Percentiles rank a stretch among this genome's conserved stretches.
Evolutionary conservation across 2,888 invertebrate species (phyloP).

Genomic region (Drosophila histrio): DNA sequence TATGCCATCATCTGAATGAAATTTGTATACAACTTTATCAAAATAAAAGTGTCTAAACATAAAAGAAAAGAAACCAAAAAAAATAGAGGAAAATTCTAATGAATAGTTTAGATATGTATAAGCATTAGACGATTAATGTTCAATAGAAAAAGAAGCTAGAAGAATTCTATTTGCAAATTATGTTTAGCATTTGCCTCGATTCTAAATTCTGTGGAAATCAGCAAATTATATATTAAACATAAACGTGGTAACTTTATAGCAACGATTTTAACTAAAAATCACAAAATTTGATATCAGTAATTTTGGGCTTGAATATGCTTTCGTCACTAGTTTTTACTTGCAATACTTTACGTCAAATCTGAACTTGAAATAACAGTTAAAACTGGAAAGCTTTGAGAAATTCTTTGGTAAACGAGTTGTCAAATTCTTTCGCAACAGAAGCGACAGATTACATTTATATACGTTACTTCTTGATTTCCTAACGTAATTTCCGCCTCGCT

Average conservation of each 20-base stretch:
- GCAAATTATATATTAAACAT: too few species aligned
- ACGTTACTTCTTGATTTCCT: not conserved
- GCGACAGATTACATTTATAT: not conserved
- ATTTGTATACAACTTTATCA: conserved; percentile 8
- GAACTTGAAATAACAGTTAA: not conserved
- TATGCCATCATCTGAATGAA: conserved; percentile 12
- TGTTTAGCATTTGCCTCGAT: not conserved
- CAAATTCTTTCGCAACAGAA: not conserved
- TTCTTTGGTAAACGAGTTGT: not conserved
- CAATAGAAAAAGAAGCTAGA: not conserved
- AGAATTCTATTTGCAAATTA: not conserved
- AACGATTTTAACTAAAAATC: not conserved
- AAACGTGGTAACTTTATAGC: too few species aligned
- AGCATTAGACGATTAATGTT: not conserved
- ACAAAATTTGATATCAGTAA: not conserved
- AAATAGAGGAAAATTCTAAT: not conserved
- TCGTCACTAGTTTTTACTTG: too few species aligned
- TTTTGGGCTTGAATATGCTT: too few species aligned
- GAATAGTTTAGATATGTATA: not conserved
- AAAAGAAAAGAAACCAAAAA: not conserved
- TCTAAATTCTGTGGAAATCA: too few species aligned
- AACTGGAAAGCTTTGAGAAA: not conserved
- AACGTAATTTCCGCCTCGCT: not conserved
- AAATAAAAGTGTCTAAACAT: conserved; percentile 8
- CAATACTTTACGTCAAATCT: not conserved